Base-by-base conservation (phyloP, 2,888 invertebrate species). In the Aplocera efformata region DNA sequence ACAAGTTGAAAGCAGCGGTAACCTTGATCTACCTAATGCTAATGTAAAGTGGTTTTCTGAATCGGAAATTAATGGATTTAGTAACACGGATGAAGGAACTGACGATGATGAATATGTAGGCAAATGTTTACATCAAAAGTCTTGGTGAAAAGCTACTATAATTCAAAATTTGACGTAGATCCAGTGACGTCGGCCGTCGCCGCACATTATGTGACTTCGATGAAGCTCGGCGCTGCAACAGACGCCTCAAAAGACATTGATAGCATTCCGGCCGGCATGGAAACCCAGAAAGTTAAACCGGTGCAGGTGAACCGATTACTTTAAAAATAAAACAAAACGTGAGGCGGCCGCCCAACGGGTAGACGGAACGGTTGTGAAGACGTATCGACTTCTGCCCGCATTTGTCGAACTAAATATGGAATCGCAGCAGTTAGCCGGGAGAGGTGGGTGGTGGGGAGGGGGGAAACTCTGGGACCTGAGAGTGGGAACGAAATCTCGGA, bases 341-440 rank as follows among this genome's bases (percentile, higher is more conserved):
- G 52, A 44, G 44, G 53, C 81, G 67, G 72, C 72, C 61, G 71
- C 69, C 63, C 50, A 43, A 32, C 58, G 57, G 61, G 67, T 70
- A 51, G 63, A 58, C 71, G 39, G 57, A 63, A 67, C 60, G 45
- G 70, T 68, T 82, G 72, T 85, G 85, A 73, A 67, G 64, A 62
- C 58, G 72, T 72, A 51, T 67, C 66, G 61, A 66, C 67, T 60
- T 64, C 63, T 44, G 67, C 71, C 75, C 76, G 67, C 64, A 73
- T 72, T 74, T 69, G 69, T 68, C 83, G 78, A 81, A 80, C 85
- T 86, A 86, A 80, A 86, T 83, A 85, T 83, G 86, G 86, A 79
- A 80, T 81, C 76, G 77, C 37, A 46, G 42, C 37, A 57, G 50
- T 52, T 29, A 52, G 50, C 41, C 42, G 56, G 60, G 48, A 50